These are phyloP conservation scores for Gnathonemus longibarbis DNA, from an alignment of 2,113 vertebrate genomes.

Conservation along the genomic window DNA sequence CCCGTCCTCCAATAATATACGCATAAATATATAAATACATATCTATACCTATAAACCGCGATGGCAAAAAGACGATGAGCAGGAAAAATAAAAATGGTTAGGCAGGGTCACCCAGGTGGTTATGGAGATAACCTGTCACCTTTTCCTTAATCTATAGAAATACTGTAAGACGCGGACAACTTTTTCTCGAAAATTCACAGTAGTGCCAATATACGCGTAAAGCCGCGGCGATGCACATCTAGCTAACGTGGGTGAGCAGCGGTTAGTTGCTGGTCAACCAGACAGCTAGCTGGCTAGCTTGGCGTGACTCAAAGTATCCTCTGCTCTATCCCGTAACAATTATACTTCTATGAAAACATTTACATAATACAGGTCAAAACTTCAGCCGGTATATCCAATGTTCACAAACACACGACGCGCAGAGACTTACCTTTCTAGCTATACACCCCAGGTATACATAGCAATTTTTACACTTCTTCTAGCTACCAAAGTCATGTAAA, in stretches of 20 bases:
- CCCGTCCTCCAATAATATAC: neutral
- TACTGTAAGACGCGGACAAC: neutral
- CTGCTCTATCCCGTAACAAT: neutral
- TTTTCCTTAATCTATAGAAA: neutral
- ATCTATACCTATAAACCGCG: neutral
- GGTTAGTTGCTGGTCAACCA: neutral
- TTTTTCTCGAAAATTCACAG: neutral
- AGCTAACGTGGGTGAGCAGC: neutral
- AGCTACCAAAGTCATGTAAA: slow-evolving; percentile 16
- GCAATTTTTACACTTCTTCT: slow-evolving; percentile 1
- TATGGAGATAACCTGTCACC: neutral
- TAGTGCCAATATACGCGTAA: neutral
- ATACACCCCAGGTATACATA: slow-evolving; percentile 17
- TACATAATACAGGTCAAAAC: neutral
- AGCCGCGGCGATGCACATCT: neutral
- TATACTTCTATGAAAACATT: neutral
- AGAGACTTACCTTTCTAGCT: slow-evolving; percentile 15
- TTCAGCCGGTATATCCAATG: neutral
- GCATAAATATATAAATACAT: neutral
- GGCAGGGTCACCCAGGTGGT: neutral
- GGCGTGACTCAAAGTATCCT: neutral
- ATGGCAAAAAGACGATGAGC: neutral
- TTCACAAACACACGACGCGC: neutral
- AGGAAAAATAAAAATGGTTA: neutral
- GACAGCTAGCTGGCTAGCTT: neutral